phyloP scores from a whole-genome alignment of 2,797 vertebrate genomes.

The Enteromius mattozi region DNA sequence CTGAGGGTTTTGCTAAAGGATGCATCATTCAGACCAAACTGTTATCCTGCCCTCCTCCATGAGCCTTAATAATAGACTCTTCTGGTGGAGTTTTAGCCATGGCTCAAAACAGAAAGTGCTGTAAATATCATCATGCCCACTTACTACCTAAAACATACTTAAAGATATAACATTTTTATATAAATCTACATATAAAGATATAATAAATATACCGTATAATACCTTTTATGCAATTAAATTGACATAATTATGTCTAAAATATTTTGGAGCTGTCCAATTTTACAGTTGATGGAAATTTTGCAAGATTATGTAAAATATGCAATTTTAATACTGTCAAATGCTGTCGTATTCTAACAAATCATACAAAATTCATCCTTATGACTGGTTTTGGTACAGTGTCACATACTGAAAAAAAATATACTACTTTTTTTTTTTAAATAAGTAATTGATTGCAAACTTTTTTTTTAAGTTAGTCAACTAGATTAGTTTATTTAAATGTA shows the following conservation, averaged over 20 bases:
- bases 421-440: too few species aligned
- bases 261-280: neutral
- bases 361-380: neutral
- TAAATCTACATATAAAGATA: neutral
- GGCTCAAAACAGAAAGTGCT: neutral
- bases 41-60: slow-evolving; percentile 11
- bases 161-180: neutral
- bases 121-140: neutral
- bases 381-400: neutral
- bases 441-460: too few species aligned
- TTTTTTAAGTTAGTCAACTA: too few species aligned
- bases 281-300: neutral
- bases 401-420: neutral
- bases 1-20: neutral
- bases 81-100: slow-evolving; percentile 4
- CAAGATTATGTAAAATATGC: neutral
- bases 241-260: neutral
- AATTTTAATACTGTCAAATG: neutral
- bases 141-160: neutral
- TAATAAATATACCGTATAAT: too few species aligned
- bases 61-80: slow-evolving; percentile 6
- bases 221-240: neutral
- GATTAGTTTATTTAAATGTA: too few species aligned
- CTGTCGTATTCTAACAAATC: neutral
- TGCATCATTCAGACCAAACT: slow-evolving; percentile 17